Evolutionary conservation across 2,888 invertebrate species (phyloP), one percentile per base, ranked within the genome.

Genomic region (Camptogramma bilineatum): DNA sequence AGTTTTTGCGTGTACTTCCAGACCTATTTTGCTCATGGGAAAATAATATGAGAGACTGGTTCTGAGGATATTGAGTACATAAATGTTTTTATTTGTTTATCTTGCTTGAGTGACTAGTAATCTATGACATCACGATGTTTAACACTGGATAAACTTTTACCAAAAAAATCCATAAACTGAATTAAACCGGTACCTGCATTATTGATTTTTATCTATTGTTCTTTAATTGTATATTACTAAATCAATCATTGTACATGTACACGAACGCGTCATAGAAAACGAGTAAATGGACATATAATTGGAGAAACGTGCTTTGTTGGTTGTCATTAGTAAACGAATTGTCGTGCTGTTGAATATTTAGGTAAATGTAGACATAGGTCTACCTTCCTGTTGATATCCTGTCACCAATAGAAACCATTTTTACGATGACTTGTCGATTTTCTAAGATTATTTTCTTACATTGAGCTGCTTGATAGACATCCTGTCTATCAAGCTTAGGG

Each of bases 231-330:
- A 52, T 66, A 60, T 60, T 67, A 51, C 53, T 18, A 42, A 62
- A 64, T 58, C 52, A 68, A 56, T 69, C 62, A 60, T 28, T 55
- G 62, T 31, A 51, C 24, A 5, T 57, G 42, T 34, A n/a, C 19
- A 46, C 18, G 64, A 62, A 72, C 71, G 69, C 71, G 71, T 71
- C 62, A 67, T 71, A 71, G 62, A 71, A 74, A 72, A 68, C 66
- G 54, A 63, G 73, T 73, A 77, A 71, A 81, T 68, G 73, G 75
- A 67, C 62, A 71, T 76, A 79, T 79, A 79, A 77, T 81, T 80
- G 75, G 67, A 68, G 74, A 75, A 76, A 75, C 82, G 82, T 81
- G 78, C 63, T 71, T 54, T 34, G 71, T 76, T 68, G 71, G 69
- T 72, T 75, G 72, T 66, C 63, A 68, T 72, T 71, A 66, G 66